Evolutionary conservation across 1,140 invertebrate genomes (phyloP), one percentile per base, ranked within the genome.

Genomic region (Acromyrmex heyeri): DNA sequence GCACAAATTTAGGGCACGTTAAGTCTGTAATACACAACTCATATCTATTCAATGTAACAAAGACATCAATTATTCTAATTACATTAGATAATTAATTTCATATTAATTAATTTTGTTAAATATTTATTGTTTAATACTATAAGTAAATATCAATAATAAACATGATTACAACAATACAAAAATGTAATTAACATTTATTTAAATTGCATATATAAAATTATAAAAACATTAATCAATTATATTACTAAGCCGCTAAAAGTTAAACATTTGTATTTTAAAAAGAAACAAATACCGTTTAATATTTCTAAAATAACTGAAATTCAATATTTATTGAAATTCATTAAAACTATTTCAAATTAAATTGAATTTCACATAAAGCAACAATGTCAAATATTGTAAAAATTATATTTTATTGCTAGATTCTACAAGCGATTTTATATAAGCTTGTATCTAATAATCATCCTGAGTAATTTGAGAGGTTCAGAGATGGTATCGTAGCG

Each of bases 51-150:
- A 34, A 44, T 21, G 0, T 57, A 57, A 50, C 8, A 48, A 61
- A 75, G 12, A 16, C 7, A 61, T 59, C 55, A 59, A 75, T 75
- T 16, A 59, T 61, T 38, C 14, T 24, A 75, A 75, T 24, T 38
- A 14, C 14, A 24, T 61, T 61, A 61, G 34, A 18, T 21, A 59
- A 69, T 50, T 69, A 48, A 69, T 69, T 69, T 50, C n/a, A 27
- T 50, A 59, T 59, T 21, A 57, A 57, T 73, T 57, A 73, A 59
- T 59, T 38, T 73, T n/a, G 27, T 59, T 34, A 73, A 73, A 59
- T 57, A 55, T 73, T 73, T 57, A 55, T 70, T 2, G 10, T 34
- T 50, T 50, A 16, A 50, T 50, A 50, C 14, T 50, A 75, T 24
- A 75, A 69, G 4, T 59, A 59, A 75, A 75, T 18, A 24, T 59